Conservation (phyloP, 30 jellyfish, hydroid and myxozoan species). For the Euphysa ruthae region DNA sequence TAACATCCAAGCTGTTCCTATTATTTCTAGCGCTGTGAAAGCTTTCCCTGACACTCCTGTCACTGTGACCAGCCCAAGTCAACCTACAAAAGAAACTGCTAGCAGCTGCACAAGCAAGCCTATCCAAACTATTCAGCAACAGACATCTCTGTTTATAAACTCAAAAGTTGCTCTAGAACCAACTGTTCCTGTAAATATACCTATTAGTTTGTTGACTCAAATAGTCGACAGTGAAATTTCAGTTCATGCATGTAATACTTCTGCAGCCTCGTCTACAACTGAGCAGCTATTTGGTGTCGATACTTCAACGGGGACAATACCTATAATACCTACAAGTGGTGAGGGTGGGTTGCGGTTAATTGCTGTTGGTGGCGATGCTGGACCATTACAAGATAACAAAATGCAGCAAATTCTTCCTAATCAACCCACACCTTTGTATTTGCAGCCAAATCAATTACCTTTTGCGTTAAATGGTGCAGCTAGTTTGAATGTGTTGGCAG, state of each 20-base stretch:
- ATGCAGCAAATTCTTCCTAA: neutral
- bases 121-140: too few relatives aligned
- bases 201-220: constrained; percentile 35
- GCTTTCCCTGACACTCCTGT: too few relatives aligned
- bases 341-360: constrained; percentile 29
- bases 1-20: too few relatives aligned
- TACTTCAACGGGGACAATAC: constrained; percentile 39
- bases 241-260: constrained; percentile 19
- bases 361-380: constrained; percentile 28
- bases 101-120: too few relatives aligned
- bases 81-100: too few relatives aligned
- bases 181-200: constrained; percentile 37
- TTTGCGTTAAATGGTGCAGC: constrained; percentile 1
- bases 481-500: neutral
- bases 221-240: constrained; percentile 30
- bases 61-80: too few relatives aligned
- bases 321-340: constrained; percentile 9
- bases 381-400: too few relatives aligned
- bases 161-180: too few relatives aligned
- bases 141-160: too few relatives aligned
- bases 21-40: too few relatives aligned
- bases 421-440: too few relatives aligned
- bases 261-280: neutral
- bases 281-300: constrained; percentile 23
- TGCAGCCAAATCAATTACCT: neutral